phyloP scores from a whole-genome alignment of 2,113 vertebrate species.

The Galbula dea region DNA sequence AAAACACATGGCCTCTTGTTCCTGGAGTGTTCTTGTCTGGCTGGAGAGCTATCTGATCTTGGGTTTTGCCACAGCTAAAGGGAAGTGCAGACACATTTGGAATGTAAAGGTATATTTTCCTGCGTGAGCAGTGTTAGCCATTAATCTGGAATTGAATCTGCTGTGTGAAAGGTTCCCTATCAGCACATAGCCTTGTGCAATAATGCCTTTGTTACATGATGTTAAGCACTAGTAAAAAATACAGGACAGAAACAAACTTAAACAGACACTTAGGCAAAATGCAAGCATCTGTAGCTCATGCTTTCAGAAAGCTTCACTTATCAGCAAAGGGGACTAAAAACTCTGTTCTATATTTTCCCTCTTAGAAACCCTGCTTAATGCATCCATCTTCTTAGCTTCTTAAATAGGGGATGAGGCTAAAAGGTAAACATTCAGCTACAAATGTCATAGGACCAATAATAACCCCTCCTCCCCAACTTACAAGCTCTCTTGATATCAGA shows the following conservation, averaged over 20 bases:
- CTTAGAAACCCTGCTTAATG: neutral
- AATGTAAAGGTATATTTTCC: neutral
- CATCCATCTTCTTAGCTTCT: neutral
- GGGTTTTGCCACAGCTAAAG: neutral
- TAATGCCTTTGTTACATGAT: fast-evolving
- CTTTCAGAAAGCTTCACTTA: neutral
- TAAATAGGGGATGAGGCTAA: neutral
- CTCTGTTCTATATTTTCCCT: neutral
- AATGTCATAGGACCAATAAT: neutral
- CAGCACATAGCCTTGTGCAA: neutral
- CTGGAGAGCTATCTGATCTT: neutral
- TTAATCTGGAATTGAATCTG: neutral
- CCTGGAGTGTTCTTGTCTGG: neutral
- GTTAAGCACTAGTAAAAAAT: neutral
- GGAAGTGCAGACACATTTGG: neutral
- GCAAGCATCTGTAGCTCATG: neutral
- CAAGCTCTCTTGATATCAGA: constrained; percentile 11
- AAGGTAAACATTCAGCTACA: neutral
- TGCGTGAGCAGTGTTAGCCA: neutral
- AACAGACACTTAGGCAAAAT: neutral
- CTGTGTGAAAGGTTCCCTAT: fast-evolving
- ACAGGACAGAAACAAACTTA: neutral
- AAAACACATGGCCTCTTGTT: neutral
- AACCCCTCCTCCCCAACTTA: neutral
- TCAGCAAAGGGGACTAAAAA: neutral